Conservation (phyloP, 2,797 vertebrate species). For the Botia almorhae region DNA sequence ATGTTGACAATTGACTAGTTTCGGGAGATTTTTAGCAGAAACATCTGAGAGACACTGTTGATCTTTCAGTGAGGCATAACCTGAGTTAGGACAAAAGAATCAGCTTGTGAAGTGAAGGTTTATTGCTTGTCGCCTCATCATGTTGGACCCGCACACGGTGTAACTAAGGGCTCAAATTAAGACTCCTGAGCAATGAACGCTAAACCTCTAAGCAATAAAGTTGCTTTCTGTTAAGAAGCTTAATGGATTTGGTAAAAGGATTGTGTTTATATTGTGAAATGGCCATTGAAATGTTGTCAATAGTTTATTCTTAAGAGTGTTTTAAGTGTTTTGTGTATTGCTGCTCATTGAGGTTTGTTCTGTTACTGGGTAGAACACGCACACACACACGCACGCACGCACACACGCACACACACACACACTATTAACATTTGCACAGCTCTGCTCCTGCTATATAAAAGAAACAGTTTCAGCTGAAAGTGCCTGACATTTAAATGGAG, state of each 20-base stretch:
- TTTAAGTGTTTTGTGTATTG: not conserved
- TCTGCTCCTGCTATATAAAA: constrained; percentile 33
- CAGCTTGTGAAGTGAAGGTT: not conserved
- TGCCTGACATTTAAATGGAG: constrained; percentile 51
- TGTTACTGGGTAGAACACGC: constrained; percentile 22
- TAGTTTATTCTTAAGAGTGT: not conserved
- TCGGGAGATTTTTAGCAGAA: not conserved
- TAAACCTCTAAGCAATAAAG: not conserved
- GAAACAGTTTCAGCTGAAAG: constrained; percentile 28
- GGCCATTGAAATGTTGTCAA: not conserved
- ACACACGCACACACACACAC: constrained; percentile 12
- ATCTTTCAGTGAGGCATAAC: not conserved
- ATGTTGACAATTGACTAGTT: constrained; percentile 1
- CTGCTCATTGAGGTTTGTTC: not conserved
- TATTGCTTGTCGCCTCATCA: not conserved
- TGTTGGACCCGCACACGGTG: not conserved
- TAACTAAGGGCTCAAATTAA: not conserved
- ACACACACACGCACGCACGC: constrained; percentile 14
- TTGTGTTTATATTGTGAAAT: constrained; percentile 11
- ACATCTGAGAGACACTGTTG: not conserved
- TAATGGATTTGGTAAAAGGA: not conserved
- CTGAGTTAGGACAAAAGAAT: not conserved
- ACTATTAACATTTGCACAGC: constrained; percentile 42
- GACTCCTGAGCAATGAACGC: not conserved
- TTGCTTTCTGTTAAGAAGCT: not conserved